Conservation (phyloP, 2,888 invertebrate species). For the Acanthopleura granulata region DNA sequence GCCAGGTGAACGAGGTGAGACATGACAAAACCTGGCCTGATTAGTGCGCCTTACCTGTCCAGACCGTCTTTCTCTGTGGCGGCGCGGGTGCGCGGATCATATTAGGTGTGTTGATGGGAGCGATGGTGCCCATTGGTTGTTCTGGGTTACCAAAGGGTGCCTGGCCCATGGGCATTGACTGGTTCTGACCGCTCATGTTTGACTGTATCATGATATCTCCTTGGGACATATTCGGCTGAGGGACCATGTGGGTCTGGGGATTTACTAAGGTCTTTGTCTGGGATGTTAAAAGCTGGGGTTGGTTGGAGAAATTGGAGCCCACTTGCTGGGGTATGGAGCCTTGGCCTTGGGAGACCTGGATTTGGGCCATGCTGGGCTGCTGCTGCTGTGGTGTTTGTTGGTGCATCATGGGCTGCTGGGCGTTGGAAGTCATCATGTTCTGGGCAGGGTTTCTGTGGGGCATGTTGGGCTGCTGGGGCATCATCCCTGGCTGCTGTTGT, state of each 20-base stretch:
- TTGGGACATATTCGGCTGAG: neutral
- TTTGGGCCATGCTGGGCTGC: slow-evolving; percentile 24
- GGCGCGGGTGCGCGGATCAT: neutral
- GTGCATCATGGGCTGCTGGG: slow-evolving; percentile 21
- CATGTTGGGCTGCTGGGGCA: slow-evolving; percentile 18
- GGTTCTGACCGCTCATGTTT: no score
- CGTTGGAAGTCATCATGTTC: neutral
- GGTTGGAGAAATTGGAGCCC: slow-evolving; percentile 4
- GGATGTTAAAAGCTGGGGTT: neutral
- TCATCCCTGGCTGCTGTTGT: slow-evolving; percentile 29
- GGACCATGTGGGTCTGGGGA: neutral
- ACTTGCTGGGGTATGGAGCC: neutral
- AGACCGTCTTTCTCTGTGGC: neutral
- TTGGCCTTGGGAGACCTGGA: slow-evolving; percentile 19
- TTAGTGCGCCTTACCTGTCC: neutral
- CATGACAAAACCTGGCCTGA: no score
- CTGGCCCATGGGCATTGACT: neutral
- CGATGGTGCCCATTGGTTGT: neutral
- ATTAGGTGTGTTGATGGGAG: neutral
- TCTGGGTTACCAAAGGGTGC: slow-evolving; percentile 9
- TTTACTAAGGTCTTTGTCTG: neutral
- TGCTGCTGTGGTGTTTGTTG: slow-evolving; percentile 33
- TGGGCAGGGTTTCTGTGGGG: slow-evolving; percentile 23
- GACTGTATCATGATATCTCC: neutral
- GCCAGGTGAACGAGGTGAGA: no score